Percentiles rank a stretch among this genome's conserved stretches.
These are phyloP conservation scores for Scotopteryx bipunctaria DNA, from an alignment of 2,888 invertebrate species.

Conservation along the genomic window DNA sequence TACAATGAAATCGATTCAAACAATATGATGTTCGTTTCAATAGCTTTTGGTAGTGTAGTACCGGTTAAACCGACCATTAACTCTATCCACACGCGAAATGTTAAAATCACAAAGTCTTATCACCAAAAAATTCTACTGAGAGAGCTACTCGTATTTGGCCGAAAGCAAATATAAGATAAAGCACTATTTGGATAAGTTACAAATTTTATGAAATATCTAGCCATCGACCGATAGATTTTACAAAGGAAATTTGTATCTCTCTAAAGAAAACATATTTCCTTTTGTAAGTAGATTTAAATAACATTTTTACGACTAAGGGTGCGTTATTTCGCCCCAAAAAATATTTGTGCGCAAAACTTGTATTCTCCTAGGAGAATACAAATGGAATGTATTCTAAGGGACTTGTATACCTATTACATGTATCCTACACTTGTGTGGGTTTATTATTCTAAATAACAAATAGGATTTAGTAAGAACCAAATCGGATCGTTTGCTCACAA, in stretches of 20 bases:
- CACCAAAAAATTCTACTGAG: neutral
- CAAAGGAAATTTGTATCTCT: constrained; percentile 4
- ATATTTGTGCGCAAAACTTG: constrained; percentile 39
- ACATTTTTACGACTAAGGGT: constrained; percentile 22
- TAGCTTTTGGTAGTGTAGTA: neutral
- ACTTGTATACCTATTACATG: constrained; percentile 40
- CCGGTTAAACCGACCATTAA: neutral
- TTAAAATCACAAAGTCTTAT: neutral
- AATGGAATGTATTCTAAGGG: constrained; percentile 38
- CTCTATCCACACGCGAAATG: neutral
- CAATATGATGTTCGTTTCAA: neutral
- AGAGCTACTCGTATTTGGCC: too few species aligned
- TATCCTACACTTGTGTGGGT: constrained; percentile 30
- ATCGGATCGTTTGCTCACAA: too few species aligned
- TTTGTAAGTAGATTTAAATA: constrained; percentile 22
- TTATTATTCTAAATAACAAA: constrained; percentile 17
- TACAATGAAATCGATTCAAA: neutral
- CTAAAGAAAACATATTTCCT: constrained; percentile 13
- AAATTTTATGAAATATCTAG: too few species aligned
- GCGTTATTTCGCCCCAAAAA: constrained; percentile 35
- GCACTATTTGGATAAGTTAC: neutral
- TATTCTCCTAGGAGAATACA: constrained; percentile 40
- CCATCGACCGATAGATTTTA: neutral
- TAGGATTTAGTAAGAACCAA: too few species aligned
- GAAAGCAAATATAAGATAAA: neutral